Evolutionary conservation across 2,113 vertebrate species (phyloP).

Genomic region (Carlito syrichta): DNA sequence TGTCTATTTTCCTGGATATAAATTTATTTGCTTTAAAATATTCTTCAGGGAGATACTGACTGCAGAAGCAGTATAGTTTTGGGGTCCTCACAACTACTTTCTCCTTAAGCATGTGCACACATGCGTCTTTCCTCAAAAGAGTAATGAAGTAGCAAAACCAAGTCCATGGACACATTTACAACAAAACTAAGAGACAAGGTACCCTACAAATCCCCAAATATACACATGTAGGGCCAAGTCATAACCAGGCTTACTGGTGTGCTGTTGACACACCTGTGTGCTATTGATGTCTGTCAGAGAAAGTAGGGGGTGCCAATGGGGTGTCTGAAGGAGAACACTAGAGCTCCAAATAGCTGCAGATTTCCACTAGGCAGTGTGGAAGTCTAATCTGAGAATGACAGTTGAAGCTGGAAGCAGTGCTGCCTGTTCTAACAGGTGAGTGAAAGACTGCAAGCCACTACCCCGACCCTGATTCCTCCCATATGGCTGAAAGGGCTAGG

Average conservation of each 20-base stretch:
- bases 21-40: neutral
- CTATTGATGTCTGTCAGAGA: neutral
- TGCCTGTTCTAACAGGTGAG: neutral
- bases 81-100: neutral
- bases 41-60: neutral
- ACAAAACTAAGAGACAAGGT: neutral
- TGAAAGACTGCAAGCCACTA: neutral
- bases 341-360: neutral
- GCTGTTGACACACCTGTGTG: neutral
- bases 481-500: fast-evolving
- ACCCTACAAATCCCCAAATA: neutral
- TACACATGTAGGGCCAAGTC: neutral
- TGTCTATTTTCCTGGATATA: neutral
- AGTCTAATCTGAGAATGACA: neutral
- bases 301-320: neutral
- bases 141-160: neutral
- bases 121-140: fast-evolving
- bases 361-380: neutral
- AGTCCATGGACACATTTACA: neutral
- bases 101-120: no score
- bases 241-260: neutral
- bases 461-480: neutral
- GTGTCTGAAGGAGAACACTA: neutral
- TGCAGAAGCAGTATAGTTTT: neutral
- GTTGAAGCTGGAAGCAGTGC: neutral